Base-by-base conservation (phyloP, 2,113 vertebrate species). In the Phaetusa simplex region DNA sequence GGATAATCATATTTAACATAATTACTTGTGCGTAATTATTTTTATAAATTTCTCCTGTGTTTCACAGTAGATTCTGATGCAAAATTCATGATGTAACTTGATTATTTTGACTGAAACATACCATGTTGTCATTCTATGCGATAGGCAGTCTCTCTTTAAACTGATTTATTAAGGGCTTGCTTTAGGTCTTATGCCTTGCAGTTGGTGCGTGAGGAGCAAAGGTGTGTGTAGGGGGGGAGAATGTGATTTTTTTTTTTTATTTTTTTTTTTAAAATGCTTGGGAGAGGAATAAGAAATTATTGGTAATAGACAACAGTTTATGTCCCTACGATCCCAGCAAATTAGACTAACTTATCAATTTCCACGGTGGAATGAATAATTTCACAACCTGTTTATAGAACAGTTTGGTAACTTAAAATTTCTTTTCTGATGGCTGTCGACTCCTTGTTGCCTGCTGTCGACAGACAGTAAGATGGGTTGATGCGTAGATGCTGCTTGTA, bases 1-100 rank as follows among this genome's bases (percentile, higher is more conserved):
- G 69, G 59, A 77, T 96, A 86, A 96, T 92, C 5, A 26, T 86
- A 95, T 93, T 94, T 97, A 71, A 71, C 34, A 27, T 95, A 89
- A 93, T 95, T 90, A 93, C 77, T 36, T 84, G 82, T 72, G 92
- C 66, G 5, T 82, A 90, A 90, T 90, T 95, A 67, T 79, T 96
- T 92, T 93, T 95, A 73, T 96, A 81, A 82, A 86, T 67, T 67
- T 91, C 72, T 92, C 53, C 29, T 66, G 72, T 72, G 56, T 92
- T 97, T 94, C 32, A 74, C 71, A 47, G 58, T 88, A 40, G 78
- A 70, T 53, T 88, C 62, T 73, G 53, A 58, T 92, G 58, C 30
- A 70, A 85, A 88, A 83, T 83, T 92, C 11, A n/a, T 81, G 27
- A 47, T 73, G 50, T 58, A 62, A n/a, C 62, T 87, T 85, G 55